Evolutionary conservation across 2,113 vertebrate species (phyloP).

Genomic region (Amia ocellicauda): DNA sequence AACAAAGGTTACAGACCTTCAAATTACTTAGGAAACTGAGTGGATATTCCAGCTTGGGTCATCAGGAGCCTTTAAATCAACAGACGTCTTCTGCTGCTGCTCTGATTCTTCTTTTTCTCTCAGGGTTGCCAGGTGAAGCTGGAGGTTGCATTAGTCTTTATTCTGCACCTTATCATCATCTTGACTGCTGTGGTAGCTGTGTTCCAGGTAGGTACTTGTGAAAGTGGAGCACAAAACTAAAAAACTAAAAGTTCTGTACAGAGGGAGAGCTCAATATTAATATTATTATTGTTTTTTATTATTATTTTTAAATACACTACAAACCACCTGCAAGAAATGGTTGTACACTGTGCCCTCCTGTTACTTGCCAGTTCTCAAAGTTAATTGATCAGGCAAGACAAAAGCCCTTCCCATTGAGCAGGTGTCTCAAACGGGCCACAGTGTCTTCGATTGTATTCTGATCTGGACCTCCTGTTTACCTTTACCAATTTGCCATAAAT

Average conservation of each 20-base stretch:
- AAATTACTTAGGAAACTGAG: too few relatives aligned
- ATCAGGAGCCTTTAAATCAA: too few relatives aligned
- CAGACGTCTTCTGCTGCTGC: too few relatives aligned
- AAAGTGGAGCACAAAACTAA: not conserved
- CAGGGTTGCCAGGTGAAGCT: conserved; percentile 52
- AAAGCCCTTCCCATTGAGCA: too few relatives aligned
- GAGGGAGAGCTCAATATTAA: not conserved
- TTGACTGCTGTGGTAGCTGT: conserved; percentile 25
- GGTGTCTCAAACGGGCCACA: too few relatives aligned
- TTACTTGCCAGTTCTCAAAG: not conserved
- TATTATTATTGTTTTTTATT: not conserved
- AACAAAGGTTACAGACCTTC: too few relatives aligned
- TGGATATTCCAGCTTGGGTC: too few relatives aligned
- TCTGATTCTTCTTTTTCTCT: conserved; percentile 2
- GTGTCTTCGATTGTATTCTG: too few relatives aligned
- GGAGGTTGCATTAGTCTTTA: conserved; percentile 29
- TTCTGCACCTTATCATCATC: conserved; percentile 36
- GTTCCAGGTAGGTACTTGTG: conserved; percentile 37
- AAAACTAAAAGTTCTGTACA: not conserved
- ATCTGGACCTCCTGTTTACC: too few relatives aligned
- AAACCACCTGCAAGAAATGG: not conserved
- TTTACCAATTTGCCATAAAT: too few relatives aligned
- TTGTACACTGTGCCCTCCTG: not conserved
- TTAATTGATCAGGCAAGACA: too few relatives aligned
- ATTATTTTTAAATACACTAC: not conserved